A percentile compares a stretch with the other conserved stretches of the same genome.
Evolutionary conservation across 2,888 invertebrate genomes (phyloP).

Genomic region (Thera obeliscata): DNA sequence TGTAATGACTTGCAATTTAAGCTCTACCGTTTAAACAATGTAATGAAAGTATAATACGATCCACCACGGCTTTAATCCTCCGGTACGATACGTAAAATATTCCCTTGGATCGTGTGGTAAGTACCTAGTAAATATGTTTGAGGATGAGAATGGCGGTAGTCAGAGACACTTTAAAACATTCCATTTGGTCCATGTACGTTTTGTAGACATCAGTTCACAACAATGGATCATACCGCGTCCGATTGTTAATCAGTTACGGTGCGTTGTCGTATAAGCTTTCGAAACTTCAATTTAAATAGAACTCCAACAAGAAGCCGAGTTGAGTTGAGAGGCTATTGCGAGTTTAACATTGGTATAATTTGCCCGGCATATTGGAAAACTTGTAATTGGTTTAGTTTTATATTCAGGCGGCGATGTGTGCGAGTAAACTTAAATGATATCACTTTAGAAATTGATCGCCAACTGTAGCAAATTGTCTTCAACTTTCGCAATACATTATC

Average conservation of each 20-base stretch:
- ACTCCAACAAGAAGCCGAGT: slow-evolving; percentile 62
- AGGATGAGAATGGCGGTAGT: neutral
- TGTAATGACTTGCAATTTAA: slow-evolving; percentile 19
- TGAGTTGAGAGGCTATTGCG: slow-evolving; percentile 63
- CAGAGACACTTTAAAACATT: neutral
- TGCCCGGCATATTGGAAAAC: slow-evolving; percentile 79
- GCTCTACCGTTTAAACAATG: slow-evolving; percentile 10
- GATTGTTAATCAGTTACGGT: slow-evolving; percentile 46
- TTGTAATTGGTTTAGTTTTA: slow-evolving; percentile 82
- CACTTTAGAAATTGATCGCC: slow-evolving; percentile 58
- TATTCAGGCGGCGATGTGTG: slow-evolving; percentile 69
- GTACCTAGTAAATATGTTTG: neutral
- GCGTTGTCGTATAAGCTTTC: slow-evolving; percentile 49
- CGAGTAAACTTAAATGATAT: slow-evolving; percentile 67
- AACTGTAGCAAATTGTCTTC: slow-evolving; percentile 35
- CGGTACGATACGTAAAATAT: too few species aligned
- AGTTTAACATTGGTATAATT: slow-evolving; percentile 77
- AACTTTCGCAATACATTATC: slow-evolving; percentile 34
- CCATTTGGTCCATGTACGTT: neutral
- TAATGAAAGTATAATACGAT: neutral
- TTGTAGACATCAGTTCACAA: slow-evolving; percentile 6
- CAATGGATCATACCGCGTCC: slow-evolving; percentile 28
- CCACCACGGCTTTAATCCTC: neutral
- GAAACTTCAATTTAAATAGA: slow-evolving; percentile 61
- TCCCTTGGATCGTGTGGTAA: too few species aligned